Evolutionary conservation across 1,140 invertebrate genomes (phyloP).

Genomic region (Drosophila repletoides): DNA sequence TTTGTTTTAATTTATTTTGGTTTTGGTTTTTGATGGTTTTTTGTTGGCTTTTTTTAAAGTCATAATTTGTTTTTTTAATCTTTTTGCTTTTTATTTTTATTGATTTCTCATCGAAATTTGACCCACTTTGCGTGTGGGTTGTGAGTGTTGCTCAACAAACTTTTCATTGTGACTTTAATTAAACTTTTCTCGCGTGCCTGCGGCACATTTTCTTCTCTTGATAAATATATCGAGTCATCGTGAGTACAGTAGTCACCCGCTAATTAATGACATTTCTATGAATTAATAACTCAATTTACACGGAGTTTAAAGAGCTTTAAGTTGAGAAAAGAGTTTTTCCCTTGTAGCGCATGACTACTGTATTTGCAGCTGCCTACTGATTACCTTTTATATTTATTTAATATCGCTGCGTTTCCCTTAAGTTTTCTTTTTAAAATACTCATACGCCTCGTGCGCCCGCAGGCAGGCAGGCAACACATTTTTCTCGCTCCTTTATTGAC

Average conservation of each 20-base stretch:
- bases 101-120: slow-evolving; percentile 57
- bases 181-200: slow-evolving; percentile 54
- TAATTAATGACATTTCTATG: too few species aligned
- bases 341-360: too few species aligned
- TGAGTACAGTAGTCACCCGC: neutral
- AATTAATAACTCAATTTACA: too few species aligned
- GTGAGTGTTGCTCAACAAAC: slow-evolving; percentile 39
- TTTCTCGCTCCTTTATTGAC: slow-evolving; percentile 23
- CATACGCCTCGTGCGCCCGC: slow-evolving; percentile 27
- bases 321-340: too few species aligned
- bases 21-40: slow-evolving; percentile 23
- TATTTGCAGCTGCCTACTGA: too few species aligned
- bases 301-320: too few species aligned
- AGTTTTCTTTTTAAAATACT: slow-evolving; percentile 27
- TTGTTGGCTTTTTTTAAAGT: too few species aligned
- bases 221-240: neutral
- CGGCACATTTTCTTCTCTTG: slow-evolving; percentile 37
- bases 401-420: neutral
- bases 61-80: neutral
- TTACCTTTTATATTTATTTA: too few species aligned
- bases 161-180: slow-evolving; percentile 69
- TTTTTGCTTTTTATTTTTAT: slow-evolving; percentile 48
- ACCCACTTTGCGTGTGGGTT: slow-evolving; percentile 53
- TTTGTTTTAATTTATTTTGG: slow-evolving; percentile 54
- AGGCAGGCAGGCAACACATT: slow-evolving; percentile 16